Evolutionary conservation across 1,140 invertebrate species (phyloP), one percentile per base, ranked within the genome.

Genomic region (Calephelis virginiensis): DNA sequence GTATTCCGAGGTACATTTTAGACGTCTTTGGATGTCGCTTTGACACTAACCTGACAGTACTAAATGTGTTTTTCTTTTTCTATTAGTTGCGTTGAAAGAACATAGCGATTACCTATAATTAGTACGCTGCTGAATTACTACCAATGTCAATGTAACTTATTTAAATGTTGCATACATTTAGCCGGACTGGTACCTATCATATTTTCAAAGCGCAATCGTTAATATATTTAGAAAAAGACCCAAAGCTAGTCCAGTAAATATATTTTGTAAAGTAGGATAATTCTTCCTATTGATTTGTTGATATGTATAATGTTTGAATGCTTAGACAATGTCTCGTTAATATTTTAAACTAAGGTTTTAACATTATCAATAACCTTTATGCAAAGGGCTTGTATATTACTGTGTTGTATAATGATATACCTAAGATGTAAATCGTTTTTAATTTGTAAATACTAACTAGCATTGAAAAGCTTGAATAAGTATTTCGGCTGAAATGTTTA

Each of bases 231-330:
- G 53, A 49, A 45, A 70, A 70, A 67, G 70, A 73, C 67, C 67
- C 69, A 70, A 76, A 70, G 64, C 70, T 74, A 76, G 74, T 76
- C 72, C 72, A 69, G 68, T 49, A 67, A 68, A 64, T 46, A 66
- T 65, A 71, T 72, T 74, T 71, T 74, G 74, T 70, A 70, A 60
- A 49, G 47, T 64, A 67, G 65, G 64, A 63, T 70, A 63, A 40
- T 53, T 28, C 9, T 40, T 49, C 38, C 13, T 61, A 61, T 47
- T 47, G 14, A 47, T 40, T 64, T 49, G 48, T 64, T 50, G 38
- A 40, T 64, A 50, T 64, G 37, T 83, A 63, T 53, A 64, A 50
- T 49, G 63, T 38, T 64, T 43, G 28, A 56, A 53, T 49, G 45
- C 47, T 61, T 56, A 53, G 40, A 56, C 10, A 14, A 53, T 64